Conservation (phyloP, 2,888 invertebrate species). For the Lepas anatifera region DNA sequence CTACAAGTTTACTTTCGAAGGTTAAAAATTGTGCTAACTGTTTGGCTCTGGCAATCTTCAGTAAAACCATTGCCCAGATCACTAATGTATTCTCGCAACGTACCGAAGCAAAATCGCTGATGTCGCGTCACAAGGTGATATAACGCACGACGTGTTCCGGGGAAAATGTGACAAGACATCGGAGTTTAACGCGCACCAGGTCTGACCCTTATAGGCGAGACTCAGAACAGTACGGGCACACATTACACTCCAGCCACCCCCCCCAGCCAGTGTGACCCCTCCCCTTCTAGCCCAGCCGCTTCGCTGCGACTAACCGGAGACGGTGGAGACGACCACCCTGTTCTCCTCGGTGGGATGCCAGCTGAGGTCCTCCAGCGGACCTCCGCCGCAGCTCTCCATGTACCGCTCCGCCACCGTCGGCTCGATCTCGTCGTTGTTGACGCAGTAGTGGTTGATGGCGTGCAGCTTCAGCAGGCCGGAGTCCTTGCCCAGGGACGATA, state of each 20-base stretch:
- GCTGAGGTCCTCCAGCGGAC: slow-evolving; percentile 37
- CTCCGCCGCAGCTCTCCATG: slow-evolving; percentile 19
- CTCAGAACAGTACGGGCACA: not conserved
- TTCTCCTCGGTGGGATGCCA: slow-evolving; percentile 81
- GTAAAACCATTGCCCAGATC: too few relatives aligned
- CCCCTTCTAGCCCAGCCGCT: not conserved
- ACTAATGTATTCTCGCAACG: too few relatives aligned
- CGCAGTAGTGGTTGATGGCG: slow-evolving; percentile 62
- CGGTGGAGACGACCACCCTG: slow-evolving; percentile 54
- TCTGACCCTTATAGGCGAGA: not conserved
- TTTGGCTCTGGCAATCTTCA: too few relatives aligned
- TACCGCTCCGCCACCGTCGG: slow-evolving; percentile 60
- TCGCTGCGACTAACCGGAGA: slow-evolving; percentile 39
- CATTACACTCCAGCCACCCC: not conserved
- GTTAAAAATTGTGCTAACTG: too few relatives aligned
- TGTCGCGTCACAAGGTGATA: too few relatives aligned
- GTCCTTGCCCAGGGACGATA: slow-evolving; percentile 71
- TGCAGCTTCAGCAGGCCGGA: slow-evolving; percentile 62
- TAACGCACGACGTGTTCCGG: too few relatives aligned
- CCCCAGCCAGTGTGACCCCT: not conserved
- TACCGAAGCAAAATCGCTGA: too few relatives aligned
- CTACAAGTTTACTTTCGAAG: too few relatives aligned
- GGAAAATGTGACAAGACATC: too few relatives aligned
- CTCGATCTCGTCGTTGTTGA: slow-evolving; percentile 55
- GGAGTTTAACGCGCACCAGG: too few relatives aligned